A percentile compares a stretch with the other conserved stretches of the same genome.
Evolutionary conservation across 2,113 vertebrate genomes (phyloP).

Genomic region (Hydrochoerus hydrochaeris): DNA sequence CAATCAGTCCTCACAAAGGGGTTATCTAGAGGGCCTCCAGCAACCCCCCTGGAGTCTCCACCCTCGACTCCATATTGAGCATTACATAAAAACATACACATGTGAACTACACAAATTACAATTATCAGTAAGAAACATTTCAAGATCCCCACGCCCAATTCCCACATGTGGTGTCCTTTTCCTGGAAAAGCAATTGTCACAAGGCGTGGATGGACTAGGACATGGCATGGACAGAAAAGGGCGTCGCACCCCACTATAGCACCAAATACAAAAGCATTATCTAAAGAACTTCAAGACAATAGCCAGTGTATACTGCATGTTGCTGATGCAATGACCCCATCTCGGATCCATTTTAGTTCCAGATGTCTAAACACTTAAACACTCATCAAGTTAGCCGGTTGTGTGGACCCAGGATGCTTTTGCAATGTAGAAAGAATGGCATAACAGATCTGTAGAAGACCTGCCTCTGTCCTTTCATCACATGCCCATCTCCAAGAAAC

Average conservation of each 20-base stretch:
- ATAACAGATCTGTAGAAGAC: neutral
- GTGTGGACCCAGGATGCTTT: neutral
- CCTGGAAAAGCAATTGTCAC: no score
- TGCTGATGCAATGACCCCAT: neutral
- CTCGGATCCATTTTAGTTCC: neutral
- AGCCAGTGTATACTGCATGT: neutral
- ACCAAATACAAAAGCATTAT: neutral
- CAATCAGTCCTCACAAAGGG: no score
- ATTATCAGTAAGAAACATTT: no score
- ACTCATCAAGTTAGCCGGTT: neutral
- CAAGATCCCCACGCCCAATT: no score
- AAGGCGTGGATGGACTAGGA: no score
- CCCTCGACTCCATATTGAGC: no score
- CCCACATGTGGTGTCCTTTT: no score
- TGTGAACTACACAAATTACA: no score
- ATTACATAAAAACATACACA: no score
- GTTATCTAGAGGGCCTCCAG: no score
- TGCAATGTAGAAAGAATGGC: neutral
- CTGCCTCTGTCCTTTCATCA: neutral
- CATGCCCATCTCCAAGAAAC: neutral
- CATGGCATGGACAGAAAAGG: no score
- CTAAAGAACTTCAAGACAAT: neutral
- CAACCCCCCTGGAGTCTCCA: no score
- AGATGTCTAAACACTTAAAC: neutral
- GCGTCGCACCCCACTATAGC: neutral